Conservation (phyloP, 2,113 vertebrate species). For the Saguinus midas region DNA sequence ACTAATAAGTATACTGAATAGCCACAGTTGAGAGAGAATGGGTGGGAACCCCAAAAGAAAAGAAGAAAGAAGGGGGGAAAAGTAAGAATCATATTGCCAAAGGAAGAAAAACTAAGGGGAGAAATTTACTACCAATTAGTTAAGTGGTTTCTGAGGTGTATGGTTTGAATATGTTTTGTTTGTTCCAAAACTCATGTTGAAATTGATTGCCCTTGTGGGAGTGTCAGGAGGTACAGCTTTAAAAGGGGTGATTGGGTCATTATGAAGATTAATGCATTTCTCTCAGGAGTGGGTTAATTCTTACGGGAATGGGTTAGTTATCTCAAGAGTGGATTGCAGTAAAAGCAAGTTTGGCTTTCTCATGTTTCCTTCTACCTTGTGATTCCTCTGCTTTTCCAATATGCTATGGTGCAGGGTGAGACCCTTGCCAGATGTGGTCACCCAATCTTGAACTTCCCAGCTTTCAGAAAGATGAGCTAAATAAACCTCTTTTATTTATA, state of each 20-base stretch:
- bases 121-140: background rate
- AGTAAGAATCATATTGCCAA: background rate
- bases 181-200: background rate
- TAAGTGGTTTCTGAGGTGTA: background rate
- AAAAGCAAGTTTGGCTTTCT: background rate
- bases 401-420: background rate
- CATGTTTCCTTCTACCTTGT: background rate
- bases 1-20: background rate
- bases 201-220: background rate
- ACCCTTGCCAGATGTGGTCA: background rate
- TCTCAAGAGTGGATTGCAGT: background rate
- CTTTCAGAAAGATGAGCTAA: background rate
- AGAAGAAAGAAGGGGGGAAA: background rate
- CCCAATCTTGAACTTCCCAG: background rate
- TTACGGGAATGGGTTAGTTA: background rate
- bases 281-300: background rate
- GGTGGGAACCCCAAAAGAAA: background rate
- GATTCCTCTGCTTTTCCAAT: background rate
- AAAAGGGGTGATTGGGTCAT: background rate
- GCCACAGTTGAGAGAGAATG: background rate
- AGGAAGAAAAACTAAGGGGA: background rate
- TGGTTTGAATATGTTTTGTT: background rate
- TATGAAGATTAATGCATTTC: background rate
- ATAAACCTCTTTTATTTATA: background rate
- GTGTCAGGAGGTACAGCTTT: background rate